Evolutionary conservation across 2,888 invertebrate species (phyloP).

Genomic region (Drosophila longiperda): DNA sequence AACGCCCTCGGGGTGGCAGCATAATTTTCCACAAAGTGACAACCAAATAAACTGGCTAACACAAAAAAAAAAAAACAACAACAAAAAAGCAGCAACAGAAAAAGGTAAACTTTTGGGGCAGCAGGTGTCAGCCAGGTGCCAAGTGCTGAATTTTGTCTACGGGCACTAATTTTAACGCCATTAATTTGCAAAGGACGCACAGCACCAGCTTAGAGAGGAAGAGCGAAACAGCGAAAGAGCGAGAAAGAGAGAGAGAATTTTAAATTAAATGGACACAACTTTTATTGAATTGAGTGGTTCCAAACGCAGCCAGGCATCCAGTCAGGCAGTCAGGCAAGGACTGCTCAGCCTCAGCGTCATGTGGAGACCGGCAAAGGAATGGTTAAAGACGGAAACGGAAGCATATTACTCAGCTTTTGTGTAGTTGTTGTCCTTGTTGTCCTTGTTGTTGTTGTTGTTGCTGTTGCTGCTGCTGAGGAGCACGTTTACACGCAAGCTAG

Average conservation of each 20-base stretch:
- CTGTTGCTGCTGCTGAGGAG: conserved; percentile 34
- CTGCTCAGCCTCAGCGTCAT: conserved; percentile 27
- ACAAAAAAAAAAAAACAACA: neutral
- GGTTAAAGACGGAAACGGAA: conserved; percentile 64
- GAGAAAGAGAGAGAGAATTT: conserved; percentile 58
- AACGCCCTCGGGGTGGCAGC: conserved; percentile 42
- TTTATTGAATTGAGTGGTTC: conserved; percentile 77
- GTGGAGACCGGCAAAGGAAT: conserved; percentile 36
- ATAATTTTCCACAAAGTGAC: conserved; percentile 75
- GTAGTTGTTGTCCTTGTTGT: conserved; percentile 5
- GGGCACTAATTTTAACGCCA: conserved; percentile 74
- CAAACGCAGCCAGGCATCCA: neutral
- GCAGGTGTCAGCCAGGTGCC: conserved; percentile 11
- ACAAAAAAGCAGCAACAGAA: conserved; percentile 4
- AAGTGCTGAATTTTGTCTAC: conserved; percentile 49
- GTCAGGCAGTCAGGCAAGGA: conserved; percentile 8
- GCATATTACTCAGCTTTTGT: conserved; percentile 66
- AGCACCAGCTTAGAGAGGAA: neutral
- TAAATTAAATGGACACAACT: conserved; percentile 82
- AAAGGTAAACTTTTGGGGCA: conserved; percentile 56
- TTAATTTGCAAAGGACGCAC: conserved; percentile 65
- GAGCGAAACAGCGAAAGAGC: neutral
- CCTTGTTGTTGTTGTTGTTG: neutral
- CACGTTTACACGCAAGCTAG: conserved; percentile 71
- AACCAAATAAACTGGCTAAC: conserved; percentile 68